Base-by-base conservation (phyloP, 2,113 vertebrate species). In the Rattus rattus region DNA sequence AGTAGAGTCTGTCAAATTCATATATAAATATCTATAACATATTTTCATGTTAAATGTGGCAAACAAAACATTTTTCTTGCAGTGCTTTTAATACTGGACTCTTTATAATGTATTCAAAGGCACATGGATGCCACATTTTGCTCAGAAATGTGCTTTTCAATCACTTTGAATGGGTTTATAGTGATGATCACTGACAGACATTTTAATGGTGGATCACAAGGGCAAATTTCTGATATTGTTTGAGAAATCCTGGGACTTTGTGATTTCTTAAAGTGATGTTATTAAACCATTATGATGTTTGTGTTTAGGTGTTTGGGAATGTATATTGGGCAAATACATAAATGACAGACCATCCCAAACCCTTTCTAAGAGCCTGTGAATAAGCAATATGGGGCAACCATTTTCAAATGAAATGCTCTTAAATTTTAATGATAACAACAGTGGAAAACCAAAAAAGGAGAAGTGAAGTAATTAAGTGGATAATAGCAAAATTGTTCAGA, bases 231-330 rank as follows among this genome's bases (percentile, higher is more conserved):
- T 16, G 22, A 1, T 80, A 8, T 56, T 79, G 6, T 22, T 61
- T 28, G 63, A 30, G 3, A 81, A 84, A 69, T 61, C 16, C 22
- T 63, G 24, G 1, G 7, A 61, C 22, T 49, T 65, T 43, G 79
- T n/a, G 24, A 39, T 52, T 63, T 88, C 12, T 28, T 61, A 17
- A 33, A 8, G 33, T 7, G 13, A 72, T 2, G 2, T 65, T 67
- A 73, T 43, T 6, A 39, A 7, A 8, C 1, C 39, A 77, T 87
- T 56, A 20, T 3, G 39, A 43, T n/a, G 2, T 49, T 87, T 67
- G n/a, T 72, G 56, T 91, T 95, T 75, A 56, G 59, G 59, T 75
- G 36, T 77, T 93, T 95, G 52, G 28, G 72, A 90, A 92, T 7
- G 5, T 36, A 67, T 72, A 19, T 39, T 56, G 39, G 14, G 4